Percentiles rank a stretch among this genome's conserved stretches.
Evolutionary conservation across 2,113 vertebrate genomes (phyloP).

Genomic region (Calyptomena viridis): DNA sequence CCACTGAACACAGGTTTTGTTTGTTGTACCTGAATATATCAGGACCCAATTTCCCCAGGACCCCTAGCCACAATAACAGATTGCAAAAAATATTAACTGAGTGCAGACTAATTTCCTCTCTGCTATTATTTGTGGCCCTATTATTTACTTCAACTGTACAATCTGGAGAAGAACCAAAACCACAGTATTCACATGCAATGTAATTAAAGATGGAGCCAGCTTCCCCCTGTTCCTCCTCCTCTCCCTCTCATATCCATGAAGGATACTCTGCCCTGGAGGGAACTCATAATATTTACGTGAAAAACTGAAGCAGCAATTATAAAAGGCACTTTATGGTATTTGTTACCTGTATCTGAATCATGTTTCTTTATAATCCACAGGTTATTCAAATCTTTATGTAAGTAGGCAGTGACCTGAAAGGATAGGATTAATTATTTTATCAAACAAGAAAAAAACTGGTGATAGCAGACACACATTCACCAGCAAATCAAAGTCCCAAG

Average conservation of each 20-base stretch:
- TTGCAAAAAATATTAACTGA: neutral
- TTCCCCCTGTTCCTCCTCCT: neutral
- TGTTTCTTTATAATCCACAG: constrained; percentile 91
- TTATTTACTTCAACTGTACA: neutral
- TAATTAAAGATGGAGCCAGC: neutral
- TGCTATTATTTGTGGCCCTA: neutral
- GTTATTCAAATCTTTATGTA: constrained; percentile 97
- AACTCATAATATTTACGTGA: neutral
- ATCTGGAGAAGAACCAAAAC: neutral
- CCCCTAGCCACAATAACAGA: neutral
- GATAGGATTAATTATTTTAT: neutral
- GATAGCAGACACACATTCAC: neutral
- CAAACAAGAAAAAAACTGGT: neutral
- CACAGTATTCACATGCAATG: neutral
- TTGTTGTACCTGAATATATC: neutral
- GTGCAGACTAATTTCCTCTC: neutral
- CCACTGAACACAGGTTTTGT: neutral
- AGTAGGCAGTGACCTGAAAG: constrained; percentile 91
- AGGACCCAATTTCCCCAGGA: neutral
- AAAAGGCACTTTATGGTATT: neutral
- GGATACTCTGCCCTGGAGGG: neutral
- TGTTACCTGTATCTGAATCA: constrained; percentile 79
- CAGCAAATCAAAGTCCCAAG: neutral
- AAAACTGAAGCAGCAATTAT: neutral
- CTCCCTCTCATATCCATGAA: neutral